A percentile compares a stretch with the other conserved stretches of the same genome.
These are phyloP conservation scores for Catocala fraxini DNA, from an alignment of 2,888 invertebrate genomes.

Conservation along the genomic window DNA sequence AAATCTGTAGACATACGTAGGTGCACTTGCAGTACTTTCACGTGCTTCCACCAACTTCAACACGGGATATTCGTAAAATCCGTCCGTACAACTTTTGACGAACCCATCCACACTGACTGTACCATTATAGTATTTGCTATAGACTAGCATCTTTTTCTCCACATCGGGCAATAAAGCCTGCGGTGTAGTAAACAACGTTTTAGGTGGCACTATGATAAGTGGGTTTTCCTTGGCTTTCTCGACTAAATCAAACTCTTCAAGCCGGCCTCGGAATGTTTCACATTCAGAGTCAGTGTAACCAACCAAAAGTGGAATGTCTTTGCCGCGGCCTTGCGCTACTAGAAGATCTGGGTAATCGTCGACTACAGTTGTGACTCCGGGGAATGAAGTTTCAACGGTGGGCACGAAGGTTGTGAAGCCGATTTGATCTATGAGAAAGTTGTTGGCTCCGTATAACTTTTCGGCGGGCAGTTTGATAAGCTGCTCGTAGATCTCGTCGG, in stretches of 20 bases:
- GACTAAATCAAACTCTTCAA: slow-evolving; percentile 64
- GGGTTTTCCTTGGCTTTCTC: slow-evolving; percentile 56
- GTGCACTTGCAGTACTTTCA: slow-evolving; percentile 61
- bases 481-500: slow-evolving; percentile 64
- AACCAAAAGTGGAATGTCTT: slow-evolving; percentile 69
- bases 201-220: slow-evolving; percentile 57
- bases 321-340: slow-evolving; percentile 65
- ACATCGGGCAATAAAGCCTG: slow-evolving; percentile 45
- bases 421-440: slow-evolving; percentile 57
- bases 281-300: slow-evolving; percentile 76
- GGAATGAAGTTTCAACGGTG: slow-evolving; percentile 67
- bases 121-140: slow-evolving; percentile 62
- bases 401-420: slow-evolving; percentile 73
- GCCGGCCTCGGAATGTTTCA: slow-evolving; percentile 66
- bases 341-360: slow-evolving; percentile 71
- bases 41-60: slow-evolving; percentile 62
- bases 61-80: slow-evolving; percentile 70
- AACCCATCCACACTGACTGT: slow-evolving; percentile 61
- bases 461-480: slow-evolving; percentile 67
- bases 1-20: slow-evolving; percentile 86
- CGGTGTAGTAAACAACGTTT: slow-evolving; percentile 55
- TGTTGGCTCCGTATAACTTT: slow-evolving; percentile 66
- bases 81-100: slow-evolving; percentile 65
- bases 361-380: slow-evolving; percentile 69
- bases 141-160: slow-evolving; percentile 49